These are phyloP conservation scores for Aplidium turbinatum DNA, from an alignment of 23 tunicate species.

Conservation along the genomic window DNA sequence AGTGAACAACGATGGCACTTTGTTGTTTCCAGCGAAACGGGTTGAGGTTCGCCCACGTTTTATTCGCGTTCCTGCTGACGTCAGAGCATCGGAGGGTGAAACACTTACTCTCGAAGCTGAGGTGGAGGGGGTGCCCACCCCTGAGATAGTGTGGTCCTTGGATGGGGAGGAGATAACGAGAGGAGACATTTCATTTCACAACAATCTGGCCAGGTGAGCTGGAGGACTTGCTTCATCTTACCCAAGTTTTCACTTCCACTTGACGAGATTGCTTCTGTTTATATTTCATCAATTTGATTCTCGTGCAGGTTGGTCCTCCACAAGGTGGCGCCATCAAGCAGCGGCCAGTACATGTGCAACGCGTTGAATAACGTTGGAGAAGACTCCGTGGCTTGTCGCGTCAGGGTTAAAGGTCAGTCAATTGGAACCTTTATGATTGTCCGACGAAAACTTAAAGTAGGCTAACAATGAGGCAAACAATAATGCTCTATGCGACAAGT, in stretches of 20 bases:
- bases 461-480: not conserved
- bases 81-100: slow-evolving; percentile 75
- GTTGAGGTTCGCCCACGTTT: slow-evolving; percentile 65
- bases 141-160: slow-evolving; percentile 87
- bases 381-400: slow-evolving; percentile 91
- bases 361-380: slow-evolving; percentile 78
- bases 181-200: slow-evolving; percentile 50
- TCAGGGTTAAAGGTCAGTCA: slow-evolving; percentile 78
- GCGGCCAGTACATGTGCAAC: slow-evolving; percentile 96
- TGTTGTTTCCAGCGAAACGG: slow-evolving; percentile 68
- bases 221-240: not conserved
- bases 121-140: slow-evolving; percentile 67
- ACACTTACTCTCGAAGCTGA: slow-evolving; percentile 79
- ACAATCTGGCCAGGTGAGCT: slow-evolving; percentile 68
- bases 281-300: too few species aligned
- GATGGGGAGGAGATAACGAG: slow-evolving; percentile 84
- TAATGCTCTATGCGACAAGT: not conserved
- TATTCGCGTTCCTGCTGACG: slow-evolving; percentile 50
- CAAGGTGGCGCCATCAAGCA: slow-evolving; percentile 50
- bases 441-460: not conserved
- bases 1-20: too few species aligned
- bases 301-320: slow-evolving; percentile 52
- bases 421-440: not conserved
- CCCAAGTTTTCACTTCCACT: not conserved
- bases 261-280: not conserved